Evolutionary conservation across 2,797 vertebrate species (phyloP).

Genomic region (Tragelaphus eurycerus): DNA sequence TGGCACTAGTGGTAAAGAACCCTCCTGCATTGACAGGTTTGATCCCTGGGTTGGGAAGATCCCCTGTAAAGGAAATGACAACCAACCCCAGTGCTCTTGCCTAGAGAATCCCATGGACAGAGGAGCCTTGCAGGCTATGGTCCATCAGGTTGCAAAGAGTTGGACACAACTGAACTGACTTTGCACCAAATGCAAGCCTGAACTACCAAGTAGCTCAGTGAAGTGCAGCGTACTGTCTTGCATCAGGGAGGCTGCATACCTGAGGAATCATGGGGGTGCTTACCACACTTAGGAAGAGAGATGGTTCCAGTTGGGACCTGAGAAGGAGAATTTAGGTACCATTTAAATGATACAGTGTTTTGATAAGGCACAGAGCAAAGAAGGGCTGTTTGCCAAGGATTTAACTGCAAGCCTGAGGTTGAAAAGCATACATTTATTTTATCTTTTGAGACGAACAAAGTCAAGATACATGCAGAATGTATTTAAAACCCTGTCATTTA

Average conservation of each 20-base stretch:
- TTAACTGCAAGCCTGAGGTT: not conserved
- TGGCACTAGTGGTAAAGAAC: not conserved
- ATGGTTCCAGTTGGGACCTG: no score
- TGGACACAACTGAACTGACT: not conserved
- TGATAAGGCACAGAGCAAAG: no score
- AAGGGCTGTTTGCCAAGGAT: not conserved
- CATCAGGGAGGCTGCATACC: not conserved
- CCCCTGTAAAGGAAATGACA: not conserved
- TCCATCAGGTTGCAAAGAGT: not conserved
- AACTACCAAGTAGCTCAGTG: not conserved
- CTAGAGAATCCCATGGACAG: not conserved
- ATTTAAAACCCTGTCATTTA: not conserved
- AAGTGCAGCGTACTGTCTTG: not conserved
- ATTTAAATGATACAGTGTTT: not conserved
- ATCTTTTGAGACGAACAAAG: not conserved
- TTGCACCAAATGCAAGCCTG: fast-evolving
- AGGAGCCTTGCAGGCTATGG: not conserved
- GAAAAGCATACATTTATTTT: not conserved
- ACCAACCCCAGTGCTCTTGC: not conserved
- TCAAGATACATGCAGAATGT: not conserved
- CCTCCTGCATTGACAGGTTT: not conserved
- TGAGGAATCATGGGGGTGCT: not conserved
- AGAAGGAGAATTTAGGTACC: not conserved
- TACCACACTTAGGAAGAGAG: not conserved
- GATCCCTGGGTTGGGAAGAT: not conserved